Base-by-base conservation (phyloP, 2,888 invertebrate species). In the Noctua fimbriata region DNA sequence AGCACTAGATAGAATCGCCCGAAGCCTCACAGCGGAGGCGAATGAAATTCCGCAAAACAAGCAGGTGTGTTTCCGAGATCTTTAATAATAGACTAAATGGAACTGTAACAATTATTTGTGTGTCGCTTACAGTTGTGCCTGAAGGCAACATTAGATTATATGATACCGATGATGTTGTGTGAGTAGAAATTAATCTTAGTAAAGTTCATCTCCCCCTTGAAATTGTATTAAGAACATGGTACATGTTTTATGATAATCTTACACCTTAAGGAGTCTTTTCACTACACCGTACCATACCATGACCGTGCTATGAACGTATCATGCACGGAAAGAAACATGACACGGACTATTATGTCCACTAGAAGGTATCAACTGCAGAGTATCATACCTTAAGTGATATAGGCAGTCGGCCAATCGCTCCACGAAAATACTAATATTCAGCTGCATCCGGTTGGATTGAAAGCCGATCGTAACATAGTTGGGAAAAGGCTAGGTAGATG, bases 51-150 rank as follows among this genome's bases (percentile, higher is more conserved):
- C n/a, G 72, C 28, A 67, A 67, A 81, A 81, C 69, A 74, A 66
- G 69, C 70, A 81, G 63, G 71, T 79, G 69, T 72, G 81, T 78
- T 81, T 76, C 70, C 49, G 18, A 72, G 73, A 76, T 78, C 55
- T 73, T 65, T 86, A 76, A 75, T 80, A 69, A 71, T 44, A 58
- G 41, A 41, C 49, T 67, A 71, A 71, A n/a, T 10, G n/a, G 21
- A 76, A 71, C 32, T 65, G 69, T 73, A 60, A 70, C 63, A 60
- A 70, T 70, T 83, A 73, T 65, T 69, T 76, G 66, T 66, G 44
- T 69, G 66, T 78, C 32, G 44, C 69, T 32, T 58, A 66, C 49
- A 70, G 78, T 32, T 21, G 32, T 69, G 44, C 58, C 66, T 66
- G 49, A 60, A 52, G 66, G 76, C 28, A 5, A 76, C 44, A 71